A percentile compares a stretch with the other conserved stretches of the same genome.
Evolutionary conservation across 2,888 invertebrate genomes (phyloP).

Genomic region (Unio pictorum): DNA sequence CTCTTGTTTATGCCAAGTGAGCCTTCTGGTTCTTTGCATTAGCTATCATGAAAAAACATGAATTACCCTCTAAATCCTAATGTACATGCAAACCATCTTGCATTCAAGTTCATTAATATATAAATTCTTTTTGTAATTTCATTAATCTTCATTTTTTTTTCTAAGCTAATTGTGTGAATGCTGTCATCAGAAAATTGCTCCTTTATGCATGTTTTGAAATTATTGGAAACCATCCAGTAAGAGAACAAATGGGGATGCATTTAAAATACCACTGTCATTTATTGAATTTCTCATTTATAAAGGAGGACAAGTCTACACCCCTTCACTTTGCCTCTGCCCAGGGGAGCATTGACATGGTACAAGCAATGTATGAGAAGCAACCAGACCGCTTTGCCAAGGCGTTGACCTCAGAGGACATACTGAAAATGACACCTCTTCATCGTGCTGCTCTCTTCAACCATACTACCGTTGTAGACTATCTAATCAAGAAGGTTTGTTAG

Average conservation of each 20-base stretch:
- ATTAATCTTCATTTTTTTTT: too few relatives aligned
- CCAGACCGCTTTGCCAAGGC: conserved; percentile 73
- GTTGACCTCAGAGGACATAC: conserved; percentile 84
- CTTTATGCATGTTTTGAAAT: too few relatives aligned
- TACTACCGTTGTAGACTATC: conserved; percentile 81
- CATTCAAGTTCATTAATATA: too few relatives aligned
- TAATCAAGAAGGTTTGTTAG: conserved; percentile 74
- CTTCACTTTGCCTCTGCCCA: conserved; percentile 90
- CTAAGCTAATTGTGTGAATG: too few relatives aligned
- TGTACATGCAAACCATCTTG: too few relatives aligned
- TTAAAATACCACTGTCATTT: neutral
- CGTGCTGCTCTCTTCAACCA: conserved; percentile 95
- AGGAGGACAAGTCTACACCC: conserved; percentile 88
- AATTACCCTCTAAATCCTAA: too few relatives aligned
- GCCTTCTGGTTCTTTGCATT: too few relatives aligned
- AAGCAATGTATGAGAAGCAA: conserved; percentile 82
- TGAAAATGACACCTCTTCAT: conserved; percentile 91
- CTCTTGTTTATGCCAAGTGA: too few relatives aligned
- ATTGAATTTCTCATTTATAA: conserved; percentile 70
- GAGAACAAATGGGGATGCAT: neutral
- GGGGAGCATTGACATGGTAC: conserved; percentile 89
- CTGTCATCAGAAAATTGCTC: too few relatives aligned
- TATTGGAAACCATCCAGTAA: neutral
- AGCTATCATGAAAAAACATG: too few relatives aligned
- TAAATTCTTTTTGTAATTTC: too few relatives aligned